A percentile compares a stretch with the other conserved stretches of the same genome.
Evolutionary conservation across 1,140 invertebrate species (phyloP).

Genomic region (Euwallacea fornicatus): DNA sequence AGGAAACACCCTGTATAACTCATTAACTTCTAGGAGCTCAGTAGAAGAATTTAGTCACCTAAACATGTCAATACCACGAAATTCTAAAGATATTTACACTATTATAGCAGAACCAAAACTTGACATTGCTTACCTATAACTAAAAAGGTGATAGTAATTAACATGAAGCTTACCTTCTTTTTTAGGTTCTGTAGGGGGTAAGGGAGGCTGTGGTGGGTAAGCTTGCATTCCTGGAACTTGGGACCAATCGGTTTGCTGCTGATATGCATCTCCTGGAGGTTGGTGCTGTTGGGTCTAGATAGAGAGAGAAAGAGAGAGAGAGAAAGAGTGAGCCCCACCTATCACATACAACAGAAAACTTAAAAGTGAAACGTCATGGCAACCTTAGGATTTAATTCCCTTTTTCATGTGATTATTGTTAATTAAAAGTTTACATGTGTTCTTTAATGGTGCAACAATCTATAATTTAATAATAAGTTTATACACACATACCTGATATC

Average conservation of each 20-base stretch:
- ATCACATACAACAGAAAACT: no score
- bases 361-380: no score
- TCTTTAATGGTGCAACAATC: background rate
- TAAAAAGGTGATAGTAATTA: background rate
- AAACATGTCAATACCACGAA: background rate
- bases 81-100: background rate
- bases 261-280: constrained; percentile 4
- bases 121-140: background rate
- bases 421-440: background rate
- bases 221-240: background rate
- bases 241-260: background rate
- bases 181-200: constrained; percentile 3
- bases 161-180: constrained; percentile 10
- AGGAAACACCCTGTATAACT: background rate
- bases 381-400: no score
- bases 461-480: background rate
- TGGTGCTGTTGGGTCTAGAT: background rate
- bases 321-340: no score
- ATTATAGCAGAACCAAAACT: background rate
- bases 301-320: background rate
- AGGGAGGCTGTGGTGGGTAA: constrained; percentile 8
- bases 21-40: background rate
- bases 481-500: constrained; percentile 17
- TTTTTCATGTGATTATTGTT: no score
- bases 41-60: background rate